Evolutionary conservation across 2,888 invertebrate genomes (phyloP).

Genomic region (Macrosoma leucophasiata): DNA sequence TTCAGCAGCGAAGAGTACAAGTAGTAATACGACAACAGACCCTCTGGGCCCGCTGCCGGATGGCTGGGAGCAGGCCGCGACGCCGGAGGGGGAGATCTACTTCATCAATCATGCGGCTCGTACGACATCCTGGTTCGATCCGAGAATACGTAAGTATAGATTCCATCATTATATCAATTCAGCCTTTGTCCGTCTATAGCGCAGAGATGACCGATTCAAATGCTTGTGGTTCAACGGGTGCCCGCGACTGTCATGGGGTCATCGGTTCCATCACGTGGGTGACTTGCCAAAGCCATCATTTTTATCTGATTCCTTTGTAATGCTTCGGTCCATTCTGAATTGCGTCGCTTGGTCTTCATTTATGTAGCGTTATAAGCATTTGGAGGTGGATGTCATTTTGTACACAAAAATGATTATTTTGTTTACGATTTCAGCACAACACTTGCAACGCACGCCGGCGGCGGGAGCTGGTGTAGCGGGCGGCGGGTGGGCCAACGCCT

Average conservation of each 20-base stretch:
- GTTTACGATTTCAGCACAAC: conserved; percentile 76
- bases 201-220: too few species aligned
- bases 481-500: conserved; percentile 76
- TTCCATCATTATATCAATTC: conserved; percentile 6
- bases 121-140: conserved; percentile 98
- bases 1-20: conserved; percentile 75
- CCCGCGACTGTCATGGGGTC: too few species aligned
- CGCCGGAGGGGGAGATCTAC: conserved; percentile 90
- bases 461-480: conserved; percentile 75
- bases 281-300: too few species aligned
- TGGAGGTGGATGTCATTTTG: background rate
- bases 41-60: conserved; percentile 87
- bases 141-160: conserved; percentile 92
- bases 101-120: conserved; percentile 94
- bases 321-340: too few species aligned
- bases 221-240: too few species aligned
- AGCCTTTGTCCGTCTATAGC: too few species aligned
- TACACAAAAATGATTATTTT: too few species aligned
- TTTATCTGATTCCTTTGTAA: too few species aligned
- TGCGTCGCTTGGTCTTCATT: too few species aligned
- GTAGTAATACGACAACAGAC: conserved; percentile 69
- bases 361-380: too few species aligned
- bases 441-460: conserved; percentile 72
- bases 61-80: conserved; percentile 92
- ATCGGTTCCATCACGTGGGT: too few species aligned